phyloP scores from a whole-genome alignment of 2,797 vertebrate genomes.

The Orestias chungarensis region DNA sequence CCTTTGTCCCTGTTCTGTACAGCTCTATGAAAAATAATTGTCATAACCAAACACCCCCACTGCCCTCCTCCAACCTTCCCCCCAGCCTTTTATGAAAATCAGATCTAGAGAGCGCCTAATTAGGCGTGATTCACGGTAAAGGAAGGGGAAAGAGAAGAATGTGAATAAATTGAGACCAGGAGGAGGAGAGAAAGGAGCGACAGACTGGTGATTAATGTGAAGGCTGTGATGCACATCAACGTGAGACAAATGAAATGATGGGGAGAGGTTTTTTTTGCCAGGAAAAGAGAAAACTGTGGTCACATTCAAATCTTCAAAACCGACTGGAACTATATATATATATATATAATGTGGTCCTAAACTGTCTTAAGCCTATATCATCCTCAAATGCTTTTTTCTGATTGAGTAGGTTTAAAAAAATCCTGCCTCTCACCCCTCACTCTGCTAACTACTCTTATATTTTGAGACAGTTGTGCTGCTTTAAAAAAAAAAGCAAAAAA shows the following conservation, averaged over 20 bases:
- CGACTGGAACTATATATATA: background rate
- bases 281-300: slow-evolving; percentile 23
- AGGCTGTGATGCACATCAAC: slow-evolving; percentile 79
- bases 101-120: slow-evolving; percentile 82
- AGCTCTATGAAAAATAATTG: slow-evolving; percentile 77
- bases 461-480: background rate
- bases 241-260: slow-evolving; percentile 67
- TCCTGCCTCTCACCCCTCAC: background rate
- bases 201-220: slow-evolving; percentile 85
- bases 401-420: background rate
- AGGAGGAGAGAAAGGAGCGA: slow-evolving; percentile 76
- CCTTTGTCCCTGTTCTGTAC: slow-evolving; percentile 74
- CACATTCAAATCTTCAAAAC: slow-evolving; percentile 27
- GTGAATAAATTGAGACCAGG: slow-evolving; percentile 82
- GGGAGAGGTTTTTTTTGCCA: slow-evolving; percentile 52
- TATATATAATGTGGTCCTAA: background rate
- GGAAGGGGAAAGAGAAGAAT: slow-evolving; percentile 78
- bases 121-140: slow-evolving; percentile 84
- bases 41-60: slow-evolving; percentile 67
- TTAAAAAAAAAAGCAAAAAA: background rate
- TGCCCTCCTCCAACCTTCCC: slow-evolving; percentile 36
- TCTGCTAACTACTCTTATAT: background rate
- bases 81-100: slow-evolving; percentile 82
- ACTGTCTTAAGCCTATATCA: background rate
- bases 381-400: background rate